Base-by-base conservation (phyloP, 2,888 invertebrate species). In the Saturnia japonica region DNA sequence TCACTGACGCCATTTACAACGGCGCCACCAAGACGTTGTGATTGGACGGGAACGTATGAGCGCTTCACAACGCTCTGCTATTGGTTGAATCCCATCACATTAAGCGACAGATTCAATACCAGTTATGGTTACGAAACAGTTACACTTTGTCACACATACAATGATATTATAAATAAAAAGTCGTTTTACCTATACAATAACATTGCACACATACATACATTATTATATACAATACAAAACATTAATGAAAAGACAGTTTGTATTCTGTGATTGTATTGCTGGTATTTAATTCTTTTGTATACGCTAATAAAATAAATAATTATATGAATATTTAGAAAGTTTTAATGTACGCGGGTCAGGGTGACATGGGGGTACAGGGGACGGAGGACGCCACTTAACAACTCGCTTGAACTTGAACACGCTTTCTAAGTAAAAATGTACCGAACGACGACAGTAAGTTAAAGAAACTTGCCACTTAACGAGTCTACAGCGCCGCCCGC, bases 381-480 rank as follows among this genome's bases (percentile, higher is more conserved):
- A n/a, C 7, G 9, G 11, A 25, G 11, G 22, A 14, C 12, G 19
- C 6, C 57, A 60, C 57, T 60, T 28, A 28, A 60, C 57, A 28
- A 60, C 57, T 60, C 28, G 2, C 57, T 60, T 60, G 14, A 60
- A 60, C 57, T 60, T 14, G 57, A 60, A 60, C 57, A 60, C 14
- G 25, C 28, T 60, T 60, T 14, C 9, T 60, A 60, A 60, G 57
- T 60, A 60, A 60, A 60, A 60, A 60, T 60, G 12, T 60, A 28
- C 28, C 57, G 57, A 60, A 60, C 28, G 28, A 16, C 57, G 28
- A 60, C 57, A 60, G 28, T 60, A 60, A 60, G 57, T 60, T 60
- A 60, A 60, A 25, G 57, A 60, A 60, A 60, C 57, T 60, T 60
- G 28, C 28, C 57, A 60, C 57, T 60, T 60, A 60, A 22, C 22